Evolutionary conservation across 2,797 vertebrate genomes (phyloP), one percentile per base, ranked within the genome.

Genomic region (Syndactyla subalaris): DNA sequence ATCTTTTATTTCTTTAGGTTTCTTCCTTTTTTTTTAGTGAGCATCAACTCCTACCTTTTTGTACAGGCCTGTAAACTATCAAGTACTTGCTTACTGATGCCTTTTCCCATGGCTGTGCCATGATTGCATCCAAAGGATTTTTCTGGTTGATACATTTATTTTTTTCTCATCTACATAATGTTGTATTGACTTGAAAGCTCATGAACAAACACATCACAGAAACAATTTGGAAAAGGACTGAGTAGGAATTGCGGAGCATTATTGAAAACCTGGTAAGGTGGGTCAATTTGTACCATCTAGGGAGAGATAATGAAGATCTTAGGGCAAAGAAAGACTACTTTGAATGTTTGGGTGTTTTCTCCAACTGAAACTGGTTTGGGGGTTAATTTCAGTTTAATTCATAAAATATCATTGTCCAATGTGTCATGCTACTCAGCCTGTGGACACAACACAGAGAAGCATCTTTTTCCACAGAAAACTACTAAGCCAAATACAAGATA

Each of bases 291-390:
- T 57, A 65, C 9, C 10, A 43, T 13, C 12, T 46, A 75, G 20
- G 43, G 89, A 54, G 46, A 55, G 38, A 65, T 61, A 81, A 72
- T 17, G 13, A 89, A 70, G 8, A 3, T 3, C 77, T 75, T 72
- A 15, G 13, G 16, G 5, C 7, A 89, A 59, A 77, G 7, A 58
- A 68, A 72, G 7, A 18, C 20, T 26, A 6, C 9, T 62, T 57
- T 43, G 10, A 87, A 21, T 21, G 7, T 2, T 14, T 61, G 16
- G 58, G 16, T 39, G 18, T 18, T n/a, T 10, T 7, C 48, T 11
- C 23, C 5, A 41, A 22, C 2, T 12, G 22, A 7, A 32, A 61
- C 0, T 8, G 3, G 14, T 49, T 58, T 12, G 27, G 9, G 3
- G 0, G n/a, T 61, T 39, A 36, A 14, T 46, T 57, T 68, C 7